Evolutionary conservation across 2,888 invertebrate species (phyloP).

Genomic region (Enchytraeus crypticus): DNA sequence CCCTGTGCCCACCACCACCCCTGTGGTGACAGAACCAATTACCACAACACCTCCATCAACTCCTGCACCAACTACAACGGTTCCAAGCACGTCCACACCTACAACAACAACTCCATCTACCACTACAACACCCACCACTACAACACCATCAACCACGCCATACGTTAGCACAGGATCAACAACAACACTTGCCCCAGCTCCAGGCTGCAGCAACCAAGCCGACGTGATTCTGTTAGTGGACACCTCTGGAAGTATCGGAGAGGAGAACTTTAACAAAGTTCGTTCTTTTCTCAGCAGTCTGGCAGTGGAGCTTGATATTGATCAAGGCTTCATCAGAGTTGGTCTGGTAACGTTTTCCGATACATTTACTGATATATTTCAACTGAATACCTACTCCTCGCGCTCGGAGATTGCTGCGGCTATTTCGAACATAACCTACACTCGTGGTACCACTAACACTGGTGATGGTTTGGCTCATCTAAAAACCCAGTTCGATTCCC

Average conservation of each 20-base stretch:
- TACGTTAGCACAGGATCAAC: neutral
- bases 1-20: neutral
- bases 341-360: neutral
- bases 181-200: neutral
- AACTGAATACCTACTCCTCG: constrained; percentile 1
- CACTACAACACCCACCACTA: neutral
- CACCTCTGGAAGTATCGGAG: constrained; percentile 4
- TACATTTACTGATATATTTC: neutral
- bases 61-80: neutral
- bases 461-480: neutral
- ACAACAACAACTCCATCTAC: neutral
- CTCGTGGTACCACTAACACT: neutral
- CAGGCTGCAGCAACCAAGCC: neutral
- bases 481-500: neutral
- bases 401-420: neutral
- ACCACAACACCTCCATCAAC: neutral
- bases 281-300: neutral
- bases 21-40: neutral
- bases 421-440: neutral
- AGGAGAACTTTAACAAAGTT: neutral
- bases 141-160: neutral
- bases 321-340: neutral
- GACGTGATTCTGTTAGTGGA: constrained; percentile 3
- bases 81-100: neutral
- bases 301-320: constrained; percentile 1